Evolutionary conservation across 2,888 invertebrate species (phyloP).

Genomic region (Lottia scabra): DNA sequence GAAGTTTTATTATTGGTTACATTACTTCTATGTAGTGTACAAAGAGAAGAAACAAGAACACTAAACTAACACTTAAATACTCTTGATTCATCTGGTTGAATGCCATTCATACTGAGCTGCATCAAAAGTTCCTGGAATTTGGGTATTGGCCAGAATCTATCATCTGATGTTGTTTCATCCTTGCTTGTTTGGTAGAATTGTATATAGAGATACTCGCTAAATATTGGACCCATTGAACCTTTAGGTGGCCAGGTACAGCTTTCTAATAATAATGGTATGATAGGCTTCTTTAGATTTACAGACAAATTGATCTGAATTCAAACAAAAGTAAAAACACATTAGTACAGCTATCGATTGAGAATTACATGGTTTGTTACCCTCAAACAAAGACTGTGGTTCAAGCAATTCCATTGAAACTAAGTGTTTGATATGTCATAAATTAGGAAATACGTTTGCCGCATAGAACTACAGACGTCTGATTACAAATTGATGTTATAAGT

Average conservation of each 20-base stretch:
- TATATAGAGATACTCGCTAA: constrained; percentile 65
- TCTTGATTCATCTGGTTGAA: constrained; percentile 46
- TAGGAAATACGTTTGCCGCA: no score
- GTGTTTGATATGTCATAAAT: no score
- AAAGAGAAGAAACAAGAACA: no score
- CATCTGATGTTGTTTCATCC: constrained; percentile 48
- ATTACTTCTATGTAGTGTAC: no score
- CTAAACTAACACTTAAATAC: constrained; percentile 41
- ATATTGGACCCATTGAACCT: constrained; percentile 67
- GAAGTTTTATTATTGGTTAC: no score
- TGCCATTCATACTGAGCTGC: constrained; percentile 57
- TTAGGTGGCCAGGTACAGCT: constrained; percentile 64
- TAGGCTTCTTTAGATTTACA: constrained; percentile 59
- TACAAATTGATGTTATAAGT: no score
- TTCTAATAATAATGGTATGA: constrained; percentile 65
- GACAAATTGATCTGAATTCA: constrained; percentile 58
- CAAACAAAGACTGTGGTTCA: no score
- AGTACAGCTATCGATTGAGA: no score
- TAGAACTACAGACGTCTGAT: no score
- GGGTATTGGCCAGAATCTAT: constrained; percentile 59
- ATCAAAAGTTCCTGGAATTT: constrained; percentile 65
- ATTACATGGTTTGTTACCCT: no score
- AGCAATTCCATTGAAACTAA: no score
- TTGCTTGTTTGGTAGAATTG: constrained; percentile 54
- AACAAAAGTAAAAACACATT: no score